These are phyloP conservation scores for Noctua fimbriata DNA, from an alignment of 2,888 invertebrate genomes.

Conservation along the genomic window DNA sequence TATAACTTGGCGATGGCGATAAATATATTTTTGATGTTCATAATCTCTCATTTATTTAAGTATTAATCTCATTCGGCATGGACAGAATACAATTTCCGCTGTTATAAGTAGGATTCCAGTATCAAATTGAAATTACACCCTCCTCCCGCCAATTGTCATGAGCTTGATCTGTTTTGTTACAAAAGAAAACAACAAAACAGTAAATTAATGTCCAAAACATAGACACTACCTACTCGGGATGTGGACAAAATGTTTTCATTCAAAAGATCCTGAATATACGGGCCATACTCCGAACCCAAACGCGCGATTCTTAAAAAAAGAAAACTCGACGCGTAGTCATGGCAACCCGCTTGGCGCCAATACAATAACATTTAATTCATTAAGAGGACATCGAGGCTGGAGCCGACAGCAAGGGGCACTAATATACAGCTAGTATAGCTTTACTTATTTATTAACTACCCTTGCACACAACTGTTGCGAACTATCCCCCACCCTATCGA, in stretches of 20 bases:
- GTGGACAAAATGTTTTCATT: not conserved
- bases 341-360: slow-evolving; percentile 38
- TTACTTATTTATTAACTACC: slow-evolving; percentile 15
- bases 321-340: slow-evolving; percentile 57
- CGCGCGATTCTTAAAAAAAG: slow-evolving; percentile 39
- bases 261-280: not conserved
- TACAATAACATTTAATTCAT: slow-evolving; percentile 52
- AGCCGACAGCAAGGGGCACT: slow-evolving; percentile 1
- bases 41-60: not conserved
- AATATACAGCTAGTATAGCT: not conserved
- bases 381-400: slow-evolving; percentile 12
- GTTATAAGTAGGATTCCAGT: not conserved
- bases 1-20: not conserved
- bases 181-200: not conserved
- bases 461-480: slow-evolving; percentile 22
- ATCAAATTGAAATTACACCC: not conserved
- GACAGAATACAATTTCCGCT: not conserved
- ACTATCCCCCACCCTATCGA: not conserved
- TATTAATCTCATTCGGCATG: not conserved
- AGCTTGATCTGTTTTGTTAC: too few relatives aligned
- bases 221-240: not conserved
- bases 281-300: not conserved
- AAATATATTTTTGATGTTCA: not conserved
- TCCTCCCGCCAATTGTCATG: not conserved
- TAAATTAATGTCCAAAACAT: not conserved